Evolutionary conservation across 1,140 invertebrate species (phyloP).

Genomic region (Cecropterus lyciades): DNA sequence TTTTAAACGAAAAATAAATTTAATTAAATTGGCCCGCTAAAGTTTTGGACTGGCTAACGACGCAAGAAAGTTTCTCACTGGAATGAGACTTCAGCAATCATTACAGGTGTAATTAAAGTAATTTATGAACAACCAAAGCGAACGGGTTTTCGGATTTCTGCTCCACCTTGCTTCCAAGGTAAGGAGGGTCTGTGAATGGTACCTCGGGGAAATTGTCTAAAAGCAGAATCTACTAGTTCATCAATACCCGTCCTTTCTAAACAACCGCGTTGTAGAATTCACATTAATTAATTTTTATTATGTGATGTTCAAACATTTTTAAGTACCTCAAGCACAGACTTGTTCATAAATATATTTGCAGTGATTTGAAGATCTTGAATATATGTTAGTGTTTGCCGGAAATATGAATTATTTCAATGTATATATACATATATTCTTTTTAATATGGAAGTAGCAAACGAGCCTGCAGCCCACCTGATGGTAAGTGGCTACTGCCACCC

Average conservation of each 20-base stretch:
- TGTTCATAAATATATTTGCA: too few relatives aligned
- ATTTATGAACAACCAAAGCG: slow-evolving; percentile 10
- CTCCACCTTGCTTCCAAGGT: neutral
- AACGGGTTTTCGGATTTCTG: slow-evolving; percentile 6
- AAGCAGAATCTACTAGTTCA: neutral
- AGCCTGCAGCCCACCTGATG: too few relatives aligned
- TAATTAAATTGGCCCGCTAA: slow-evolving; percentile 11
- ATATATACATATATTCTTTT: too few relatives aligned
- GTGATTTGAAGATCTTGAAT: too few relatives aligned
- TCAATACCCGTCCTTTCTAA: neutral
- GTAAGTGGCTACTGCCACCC: too few relatives aligned
- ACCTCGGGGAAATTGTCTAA: slow-evolving; percentile 18
- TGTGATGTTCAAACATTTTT: too few relatives aligned
- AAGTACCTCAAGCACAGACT: too few relatives aligned
- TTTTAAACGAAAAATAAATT: neutral
- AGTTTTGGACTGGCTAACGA: slow-evolving; percentile 12
- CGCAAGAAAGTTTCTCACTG: neutral
- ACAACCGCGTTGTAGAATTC: neutral
- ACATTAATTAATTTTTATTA: too few relatives aligned
- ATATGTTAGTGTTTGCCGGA: too few relatives aligned
- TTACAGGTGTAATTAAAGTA: slow-evolving; percentile 21
- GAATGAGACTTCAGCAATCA: slow-evolving; percentile 10
- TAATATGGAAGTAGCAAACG: too few relatives aligned
- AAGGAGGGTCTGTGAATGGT: slow-evolving; percentile 3
- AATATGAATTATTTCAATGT: too few relatives aligned